phyloP scores from a whole-genome alignment of 2,113 vertebrate species.

The Notechis scutatus region DNA sequence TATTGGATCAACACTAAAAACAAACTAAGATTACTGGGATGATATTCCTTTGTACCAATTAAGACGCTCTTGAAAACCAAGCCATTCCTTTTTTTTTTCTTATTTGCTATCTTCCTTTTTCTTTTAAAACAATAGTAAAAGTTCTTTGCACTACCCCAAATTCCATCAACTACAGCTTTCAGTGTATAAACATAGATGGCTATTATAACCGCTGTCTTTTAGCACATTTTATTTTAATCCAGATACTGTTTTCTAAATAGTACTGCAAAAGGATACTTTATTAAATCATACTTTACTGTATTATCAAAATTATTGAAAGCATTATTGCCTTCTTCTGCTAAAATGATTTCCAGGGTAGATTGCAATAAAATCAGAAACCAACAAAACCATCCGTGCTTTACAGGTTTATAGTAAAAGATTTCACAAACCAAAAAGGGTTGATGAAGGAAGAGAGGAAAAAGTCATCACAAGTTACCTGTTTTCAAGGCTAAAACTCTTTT shows the following conservation, averaged over 20 bases:
- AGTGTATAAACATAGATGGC: conserved; percentile 26
- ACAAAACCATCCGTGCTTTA: neutral
- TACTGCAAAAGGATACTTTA: conserved; percentile 38
- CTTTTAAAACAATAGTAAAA: neutral
- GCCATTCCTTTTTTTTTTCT: neutral
- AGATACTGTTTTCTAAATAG: conserved; percentile 29
- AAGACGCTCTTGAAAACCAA: neutral
- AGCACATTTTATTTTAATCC: conserved; percentile 22
- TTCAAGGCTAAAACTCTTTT: neutral
- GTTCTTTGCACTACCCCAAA: conserved; percentile 35
- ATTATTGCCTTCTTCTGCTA: neutral
- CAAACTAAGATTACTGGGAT: neutral
- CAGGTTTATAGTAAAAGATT: neutral
- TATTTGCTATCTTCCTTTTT: neutral
- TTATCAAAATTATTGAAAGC: neutral
- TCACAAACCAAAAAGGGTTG: neutral
- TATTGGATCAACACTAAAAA: neutral
- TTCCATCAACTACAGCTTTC: conserved; percentile 52
- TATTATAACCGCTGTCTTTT: conserved; percentile 37
- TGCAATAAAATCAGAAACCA: neutral
- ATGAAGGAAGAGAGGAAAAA: neutral
- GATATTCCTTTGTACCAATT: conserved; percentile 7
- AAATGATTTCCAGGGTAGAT: neutral
- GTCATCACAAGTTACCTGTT: neutral
- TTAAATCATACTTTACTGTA: neutral